Evolutionary conservation across 1,140 invertebrate species (phyloP).

Genomic region (Drosophila ficusphila): DNA sequence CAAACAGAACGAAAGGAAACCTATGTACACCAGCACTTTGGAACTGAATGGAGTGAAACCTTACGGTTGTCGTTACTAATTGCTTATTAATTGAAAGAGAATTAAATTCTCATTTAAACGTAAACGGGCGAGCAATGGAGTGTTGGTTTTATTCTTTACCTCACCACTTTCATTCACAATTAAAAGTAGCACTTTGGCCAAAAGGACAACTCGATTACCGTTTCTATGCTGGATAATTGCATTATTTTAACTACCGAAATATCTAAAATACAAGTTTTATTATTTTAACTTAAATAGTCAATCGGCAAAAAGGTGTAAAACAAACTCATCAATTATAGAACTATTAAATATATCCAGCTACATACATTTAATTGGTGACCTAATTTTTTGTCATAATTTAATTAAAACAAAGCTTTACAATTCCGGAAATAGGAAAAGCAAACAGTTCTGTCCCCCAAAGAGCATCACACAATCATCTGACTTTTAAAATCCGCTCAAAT

Average conservation of each 20-base stretch:
- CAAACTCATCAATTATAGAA: background rate
- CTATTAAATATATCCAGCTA: background rate
- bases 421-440: slow-evolving; percentile 22
- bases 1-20: background rate
- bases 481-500: slow-evolving; percentile 75
- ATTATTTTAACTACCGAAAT: slow-evolving; percentile 3
- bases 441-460: slow-evolving; percentile 25
- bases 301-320: background rate
- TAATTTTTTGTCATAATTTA: slow-evolving; percentile 34
- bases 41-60: background rate
- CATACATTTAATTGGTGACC: slow-evolving; percentile 8
- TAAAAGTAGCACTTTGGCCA: background rate
- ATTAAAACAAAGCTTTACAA: slow-evolving; percentile 56
- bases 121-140: slow-evolving; percentile 10
- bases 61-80: slow-evolving; percentile 19
- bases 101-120: slow-evolving; percentile 20
- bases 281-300: background rate
- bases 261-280: background rate
- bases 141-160: background rate
- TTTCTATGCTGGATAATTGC: slow-evolving; percentile 15
- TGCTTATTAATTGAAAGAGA: slow-evolving; percentile 33
- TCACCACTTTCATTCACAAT: background rate
- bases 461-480: slow-evolving; percentile 32
- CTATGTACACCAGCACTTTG: background rate
- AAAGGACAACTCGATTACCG: slow-evolving; percentile 4